A percentile compares a stretch with the other conserved stretches of the same genome.
phyloP scores from a whole-genome alignment of 2,113 vertebrate species.

The Proterorhinus semilunaris region DNA sequence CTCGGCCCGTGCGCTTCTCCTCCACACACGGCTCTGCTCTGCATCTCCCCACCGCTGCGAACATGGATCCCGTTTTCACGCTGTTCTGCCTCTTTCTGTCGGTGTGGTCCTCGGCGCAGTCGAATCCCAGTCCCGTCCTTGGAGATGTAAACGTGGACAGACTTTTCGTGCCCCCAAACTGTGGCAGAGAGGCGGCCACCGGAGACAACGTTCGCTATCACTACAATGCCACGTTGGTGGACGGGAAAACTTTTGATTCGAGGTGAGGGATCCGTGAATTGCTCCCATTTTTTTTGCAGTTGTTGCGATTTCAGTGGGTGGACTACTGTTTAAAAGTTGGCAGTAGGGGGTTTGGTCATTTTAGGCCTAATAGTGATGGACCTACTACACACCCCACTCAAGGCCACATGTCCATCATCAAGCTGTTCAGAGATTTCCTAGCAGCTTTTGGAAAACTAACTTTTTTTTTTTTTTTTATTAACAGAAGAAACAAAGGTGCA shows the following conservation, averaged over 20 bases:
- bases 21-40: not conserved
- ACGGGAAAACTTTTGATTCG: conserved; percentile 91
- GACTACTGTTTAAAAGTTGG: not conserved
- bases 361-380: too few species aligned
- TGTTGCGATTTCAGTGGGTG: not conserved
- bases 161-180: conserved; percentile 81
- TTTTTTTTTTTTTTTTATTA: too few species aligned
- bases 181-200: conserved; percentile 82
- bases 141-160: conserved; percentile 91
- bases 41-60: not conserved
- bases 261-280: conserved; percentile 76
- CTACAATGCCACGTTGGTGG: conserved; percentile 91
- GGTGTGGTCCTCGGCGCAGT: conserved; percentile 50
- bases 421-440: too few species aligned
- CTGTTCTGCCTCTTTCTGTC: conserved; percentile 55
- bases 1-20: not conserved
- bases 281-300: too few species aligned
- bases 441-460: too few species aligned
- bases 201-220: conserved; percentile 94
- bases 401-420: too few species aligned
- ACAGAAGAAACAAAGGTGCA: too few species aligned
- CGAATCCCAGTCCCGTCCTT: conserved; percentile 82
- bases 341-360: not conserved
- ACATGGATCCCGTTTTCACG: conserved; percentile 54
- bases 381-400: too few species aligned